These are phyloP conservation scores for Maccullochella peelii DNA, from an alignment of 2,113 vertebrate genomes.

Conservation along the genomic window DNA sequence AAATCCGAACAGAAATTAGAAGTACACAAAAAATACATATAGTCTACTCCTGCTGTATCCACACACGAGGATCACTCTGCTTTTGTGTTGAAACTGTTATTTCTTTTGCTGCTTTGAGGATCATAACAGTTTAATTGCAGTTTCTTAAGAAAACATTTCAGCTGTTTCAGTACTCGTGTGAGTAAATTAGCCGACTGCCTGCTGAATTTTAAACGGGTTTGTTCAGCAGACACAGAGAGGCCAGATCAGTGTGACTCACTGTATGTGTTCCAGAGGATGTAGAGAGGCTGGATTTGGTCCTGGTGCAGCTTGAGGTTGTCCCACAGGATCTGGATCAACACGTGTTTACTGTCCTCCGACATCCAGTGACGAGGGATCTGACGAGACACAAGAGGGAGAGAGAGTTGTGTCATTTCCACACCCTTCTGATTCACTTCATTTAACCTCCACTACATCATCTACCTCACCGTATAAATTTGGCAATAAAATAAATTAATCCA, in stretches of 20 bases:
- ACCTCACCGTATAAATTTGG: background rate
- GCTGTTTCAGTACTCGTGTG: background rate
- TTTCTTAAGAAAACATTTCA: background rate
- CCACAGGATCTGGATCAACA: slow-evolving; percentile 97
- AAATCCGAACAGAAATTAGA: too few relatives aligned
- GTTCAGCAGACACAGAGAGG: background rate
- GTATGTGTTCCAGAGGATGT: slow-evolving; percentile 97
- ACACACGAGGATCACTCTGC: too few relatives aligned
- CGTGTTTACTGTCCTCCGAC: slow-evolving; percentile 97
- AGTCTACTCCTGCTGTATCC: too few relatives aligned
- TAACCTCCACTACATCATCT: background rate
- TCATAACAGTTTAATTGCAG: background rate
- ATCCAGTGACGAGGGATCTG: slow-evolving; percentile 92
- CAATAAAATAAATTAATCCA: too few relatives aligned
- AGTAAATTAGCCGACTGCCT: background rate
- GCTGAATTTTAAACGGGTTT: background rate
- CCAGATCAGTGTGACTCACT: slow-evolving; percentile 80
- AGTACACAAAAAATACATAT: too few relatives aligned
- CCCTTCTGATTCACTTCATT: background rate
- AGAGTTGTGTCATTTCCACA: background rate
- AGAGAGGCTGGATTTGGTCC: slow-evolving; percentile 93
- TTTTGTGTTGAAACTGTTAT: too few relatives aligned
- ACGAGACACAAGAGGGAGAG: background rate
- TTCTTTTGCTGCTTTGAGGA: background rate
- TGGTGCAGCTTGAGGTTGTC: slow-evolving; percentile 98